Conservation (phyloP, 2,113 vertebrate species). For the Podarcis muralis region DNA sequence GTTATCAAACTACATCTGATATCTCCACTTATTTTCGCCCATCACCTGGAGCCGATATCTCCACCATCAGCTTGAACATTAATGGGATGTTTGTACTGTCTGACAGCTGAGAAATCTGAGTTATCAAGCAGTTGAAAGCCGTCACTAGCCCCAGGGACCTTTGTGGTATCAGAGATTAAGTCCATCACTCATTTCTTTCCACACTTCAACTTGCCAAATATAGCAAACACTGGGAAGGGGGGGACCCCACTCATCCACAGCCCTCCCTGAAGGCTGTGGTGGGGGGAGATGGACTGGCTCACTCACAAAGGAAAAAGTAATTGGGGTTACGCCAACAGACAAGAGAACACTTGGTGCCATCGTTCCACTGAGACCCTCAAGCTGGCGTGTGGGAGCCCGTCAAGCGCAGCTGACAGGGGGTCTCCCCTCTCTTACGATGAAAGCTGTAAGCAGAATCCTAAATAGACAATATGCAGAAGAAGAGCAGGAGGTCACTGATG, state of each 20-base stretch:
- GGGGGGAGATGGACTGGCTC: too few species aligned
- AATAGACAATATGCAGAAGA: neutral
- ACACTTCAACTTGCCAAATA: neutral
- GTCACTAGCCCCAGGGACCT: neutral
- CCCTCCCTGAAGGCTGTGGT: neutral
- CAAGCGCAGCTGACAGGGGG: neutral
- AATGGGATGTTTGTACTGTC: constrained; percentile 19
- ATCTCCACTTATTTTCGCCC: neutral
- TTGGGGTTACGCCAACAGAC: too few species aligned
- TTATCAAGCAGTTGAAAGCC: constrained; percentile 12
- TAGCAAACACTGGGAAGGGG: neutral
- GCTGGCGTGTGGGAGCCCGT: neutral
- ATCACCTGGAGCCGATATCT: constrained; percentile 3
- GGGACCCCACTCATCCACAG: neutral
- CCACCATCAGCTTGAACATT: neutral
- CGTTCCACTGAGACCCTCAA: neutral
- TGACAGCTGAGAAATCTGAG: constrained; percentile 24
- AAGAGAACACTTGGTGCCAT: neutral
- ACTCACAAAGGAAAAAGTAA: neutral
- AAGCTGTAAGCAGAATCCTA: neutral
- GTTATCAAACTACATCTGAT: neutral
- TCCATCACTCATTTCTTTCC: constrained; percentile 17
- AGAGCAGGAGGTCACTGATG: too few species aligned
- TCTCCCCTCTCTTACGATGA: neutral
- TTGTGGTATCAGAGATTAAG: constrained; percentile 1